These are phyloP conservation scores for Stenchaetothrips biformis DNA, from an alignment of 2,888 invertebrate species.

Conservation along the genomic window DNA sequence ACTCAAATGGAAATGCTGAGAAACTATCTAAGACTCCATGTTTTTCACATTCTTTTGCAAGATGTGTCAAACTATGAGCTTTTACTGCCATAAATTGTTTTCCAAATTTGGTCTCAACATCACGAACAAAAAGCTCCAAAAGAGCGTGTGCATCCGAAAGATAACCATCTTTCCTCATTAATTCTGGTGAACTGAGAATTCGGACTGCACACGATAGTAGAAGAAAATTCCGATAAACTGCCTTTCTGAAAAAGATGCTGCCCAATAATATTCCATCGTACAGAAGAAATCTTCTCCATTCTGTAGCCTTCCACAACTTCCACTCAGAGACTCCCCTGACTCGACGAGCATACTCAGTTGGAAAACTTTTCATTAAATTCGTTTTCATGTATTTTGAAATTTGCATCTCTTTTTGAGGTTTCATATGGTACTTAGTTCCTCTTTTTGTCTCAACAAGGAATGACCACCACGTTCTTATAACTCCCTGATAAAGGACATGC, in stretches of 20 bases:
- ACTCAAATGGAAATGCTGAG: too few species aligned
- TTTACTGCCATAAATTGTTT: background rate
- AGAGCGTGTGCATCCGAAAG: background rate
- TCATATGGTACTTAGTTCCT: background rate
- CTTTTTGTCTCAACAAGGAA: background rate
- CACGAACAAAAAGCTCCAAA: background rate
- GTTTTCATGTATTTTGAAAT: background rate
- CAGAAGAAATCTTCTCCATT: background rate
- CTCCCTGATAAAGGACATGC: background rate
- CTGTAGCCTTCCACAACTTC: background rate
- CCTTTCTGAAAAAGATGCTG: background rate
- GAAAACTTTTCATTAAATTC: background rate
- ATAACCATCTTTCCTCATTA: background rate
- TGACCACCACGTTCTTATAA: background rate
- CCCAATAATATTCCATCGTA: background rate
- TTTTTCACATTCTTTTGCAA: too few species aligned
- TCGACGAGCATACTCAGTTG: background rate
- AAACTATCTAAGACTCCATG: background rate
- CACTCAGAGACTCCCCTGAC: background rate
- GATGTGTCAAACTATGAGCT: background rate
- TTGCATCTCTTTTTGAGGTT: accelerated
- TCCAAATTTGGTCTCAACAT: background rate
- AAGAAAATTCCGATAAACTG: too few species aligned
- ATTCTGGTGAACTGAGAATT: background rate
- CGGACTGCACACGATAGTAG: background rate